Conservation (phyloP, 2,888 invertebrate genomes). For the Tetragonisca angustula region DNA sequence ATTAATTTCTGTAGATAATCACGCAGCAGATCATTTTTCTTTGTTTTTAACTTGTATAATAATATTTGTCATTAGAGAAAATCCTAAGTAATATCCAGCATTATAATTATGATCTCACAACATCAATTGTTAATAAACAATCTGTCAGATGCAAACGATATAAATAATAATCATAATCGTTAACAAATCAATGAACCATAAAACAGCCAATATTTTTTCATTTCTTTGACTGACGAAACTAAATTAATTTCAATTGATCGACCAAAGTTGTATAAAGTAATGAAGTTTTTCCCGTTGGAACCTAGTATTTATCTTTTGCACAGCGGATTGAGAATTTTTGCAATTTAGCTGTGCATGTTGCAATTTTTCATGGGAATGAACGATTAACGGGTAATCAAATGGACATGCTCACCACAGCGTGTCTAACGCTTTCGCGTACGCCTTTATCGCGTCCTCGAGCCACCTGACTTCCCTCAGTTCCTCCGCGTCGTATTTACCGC, state of each 20-base stretch:
- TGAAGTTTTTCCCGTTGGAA: not conserved
- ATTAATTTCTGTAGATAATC: not conserved
- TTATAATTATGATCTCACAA: not conserved
- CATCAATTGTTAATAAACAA: too few species aligned
- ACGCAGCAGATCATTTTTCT: not conserved
- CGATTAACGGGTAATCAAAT: not conserved
- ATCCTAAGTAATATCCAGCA: not conserved
- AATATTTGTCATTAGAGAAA: not conserved
- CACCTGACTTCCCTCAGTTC: slow-evolving; percentile 78
- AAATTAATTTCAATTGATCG: too few species aligned
- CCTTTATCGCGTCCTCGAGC: slow-evolving; percentile 77
- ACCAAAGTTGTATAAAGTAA: not conserved
- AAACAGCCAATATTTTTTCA: not conserved
- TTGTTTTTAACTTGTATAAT: too few species aligned
- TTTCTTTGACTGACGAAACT: not conserved
- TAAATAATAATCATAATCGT: not conserved
- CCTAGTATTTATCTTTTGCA: not conserved
- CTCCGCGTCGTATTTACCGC: slow-evolving; percentile 74
- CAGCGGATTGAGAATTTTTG: not conserved
- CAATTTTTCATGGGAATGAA: not conserved
- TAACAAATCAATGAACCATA: not conserved
- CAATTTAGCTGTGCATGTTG: not conserved
- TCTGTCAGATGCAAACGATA: too few species aligned
- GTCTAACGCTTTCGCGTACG: slow-evolving; percentile 76
- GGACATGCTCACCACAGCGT: slow-evolving; percentile 74